Percentiles rank a stretch among this genome's conserved stretches.
phyloP scores from a whole-genome alignment of 2,797 vertebrate species.

The Hozukius guyotensis region DNA sequence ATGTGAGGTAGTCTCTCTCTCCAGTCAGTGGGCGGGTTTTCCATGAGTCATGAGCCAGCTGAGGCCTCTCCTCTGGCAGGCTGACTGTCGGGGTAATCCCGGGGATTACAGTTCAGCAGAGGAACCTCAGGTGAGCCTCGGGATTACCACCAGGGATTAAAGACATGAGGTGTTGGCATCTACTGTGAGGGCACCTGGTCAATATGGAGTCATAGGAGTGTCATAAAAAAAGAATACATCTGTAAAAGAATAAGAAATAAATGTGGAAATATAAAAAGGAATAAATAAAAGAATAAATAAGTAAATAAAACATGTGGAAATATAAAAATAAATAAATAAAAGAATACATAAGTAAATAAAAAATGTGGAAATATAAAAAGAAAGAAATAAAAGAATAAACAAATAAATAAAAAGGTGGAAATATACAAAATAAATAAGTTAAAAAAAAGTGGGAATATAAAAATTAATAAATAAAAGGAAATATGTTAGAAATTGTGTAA shows the following conservation, averaged over 20 bases:
- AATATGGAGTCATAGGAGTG: no score
- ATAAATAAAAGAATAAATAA: background rate
- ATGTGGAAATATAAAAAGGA: background rate
- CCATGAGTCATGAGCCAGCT: background rate
- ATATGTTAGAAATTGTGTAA: no score
- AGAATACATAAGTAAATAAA: background rate
- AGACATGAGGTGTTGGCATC: background rate
- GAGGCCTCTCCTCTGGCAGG: background rate
- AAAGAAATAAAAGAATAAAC: no score
- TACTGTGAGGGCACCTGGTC: background rate
- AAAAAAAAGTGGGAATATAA: no score
- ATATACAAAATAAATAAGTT: no score
- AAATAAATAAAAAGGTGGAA: no score
- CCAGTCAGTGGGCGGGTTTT: background rate
- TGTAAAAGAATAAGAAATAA: background rate
- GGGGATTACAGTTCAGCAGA: background rate
- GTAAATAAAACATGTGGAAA: background rate
- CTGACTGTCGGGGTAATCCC: background rate
- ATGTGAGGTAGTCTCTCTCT: background rate
- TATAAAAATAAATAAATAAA: background rate
- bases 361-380: no score
- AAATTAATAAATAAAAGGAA: no score
- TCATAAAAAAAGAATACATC: background rate
- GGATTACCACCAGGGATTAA: conserved; percentile 32
- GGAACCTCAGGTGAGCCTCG: background rate